Conservation (phyloP, 2,888 invertebrate species). For the Pandemis heparana region DNA sequence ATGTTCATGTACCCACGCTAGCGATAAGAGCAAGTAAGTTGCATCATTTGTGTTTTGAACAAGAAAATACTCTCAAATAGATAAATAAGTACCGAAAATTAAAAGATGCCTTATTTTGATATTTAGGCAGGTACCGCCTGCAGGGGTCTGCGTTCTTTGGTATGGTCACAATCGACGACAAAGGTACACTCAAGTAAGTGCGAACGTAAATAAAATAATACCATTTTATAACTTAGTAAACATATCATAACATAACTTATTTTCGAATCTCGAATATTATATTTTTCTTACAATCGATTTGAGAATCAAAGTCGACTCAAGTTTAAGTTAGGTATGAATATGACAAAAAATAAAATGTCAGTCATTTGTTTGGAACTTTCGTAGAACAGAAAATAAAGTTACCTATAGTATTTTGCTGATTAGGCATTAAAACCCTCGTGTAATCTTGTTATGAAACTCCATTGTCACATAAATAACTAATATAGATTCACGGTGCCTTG, state of each 20-base stretch:
- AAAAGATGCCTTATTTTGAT: neutral
- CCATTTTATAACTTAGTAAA: neutral
- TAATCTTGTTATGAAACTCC: too few species aligned
- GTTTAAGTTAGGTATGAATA: too few species aligned
- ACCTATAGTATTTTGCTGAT: too few species aligned
- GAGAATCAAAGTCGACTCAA: too few species aligned
- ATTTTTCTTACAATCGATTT: too few species aligned
- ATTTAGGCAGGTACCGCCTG: slow-evolving; percentile 25
- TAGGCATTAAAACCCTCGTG: too few species aligned
- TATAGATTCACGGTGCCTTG: too few species aligned
- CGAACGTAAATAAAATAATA: neutral
- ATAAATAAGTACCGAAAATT: neutral
- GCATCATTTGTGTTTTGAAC: neutral
- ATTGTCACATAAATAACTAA: too few species aligned
- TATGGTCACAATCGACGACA: slow-evolving; percentile 13
- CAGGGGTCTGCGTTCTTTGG: slow-evolving; percentile 6
- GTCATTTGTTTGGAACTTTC: too few species aligned
- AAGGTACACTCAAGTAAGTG: slow-evolving; percentile 29
- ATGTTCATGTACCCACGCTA: slow-evolving; percentile 8
- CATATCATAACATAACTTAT: neutral
- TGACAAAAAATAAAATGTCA: too few species aligned
- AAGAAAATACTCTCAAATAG: neutral
- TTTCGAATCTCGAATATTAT: too few species aligned
- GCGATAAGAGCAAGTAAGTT: slow-evolving; percentile 25
- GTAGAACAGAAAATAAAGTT: too few species aligned